phyloP scores from a whole-genome alignment of 1,140 invertebrate species.

The Microplitis mediator region DNA sequence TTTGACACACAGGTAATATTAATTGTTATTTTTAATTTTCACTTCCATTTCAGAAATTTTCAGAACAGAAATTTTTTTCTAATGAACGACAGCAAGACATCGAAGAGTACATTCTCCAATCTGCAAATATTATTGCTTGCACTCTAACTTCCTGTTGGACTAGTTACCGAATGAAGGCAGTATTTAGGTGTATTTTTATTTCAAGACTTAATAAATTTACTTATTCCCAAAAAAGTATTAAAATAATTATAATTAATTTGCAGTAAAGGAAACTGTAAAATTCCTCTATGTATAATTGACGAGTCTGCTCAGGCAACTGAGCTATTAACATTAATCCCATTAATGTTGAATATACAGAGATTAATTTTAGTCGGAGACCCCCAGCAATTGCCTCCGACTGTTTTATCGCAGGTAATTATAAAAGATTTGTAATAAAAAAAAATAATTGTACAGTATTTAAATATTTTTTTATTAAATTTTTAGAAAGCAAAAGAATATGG shows the following conservation, averaged over 20 bases:
- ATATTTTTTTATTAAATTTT: neutral
- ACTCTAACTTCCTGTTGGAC: neutral
- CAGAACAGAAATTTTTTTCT: too few species aligned
- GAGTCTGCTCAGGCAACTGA: conserved; percentile 84
- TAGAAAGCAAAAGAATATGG: conserved; percentile 64
- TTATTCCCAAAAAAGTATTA: neutral
- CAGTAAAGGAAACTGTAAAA: neutral
- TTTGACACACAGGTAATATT: neutral
- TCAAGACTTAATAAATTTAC: neutral
- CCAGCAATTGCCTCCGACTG: conserved; percentile 77
- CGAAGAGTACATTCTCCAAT: neutral
- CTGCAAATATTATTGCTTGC: neutral
- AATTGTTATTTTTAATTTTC: too few species aligned
- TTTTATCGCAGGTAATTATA: conserved; percentile 70
- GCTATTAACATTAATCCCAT: conserved; percentile 74
- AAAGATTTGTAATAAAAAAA: neutral
- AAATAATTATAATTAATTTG: neutral
- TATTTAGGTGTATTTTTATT: neutral
- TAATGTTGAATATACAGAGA: conserved; percentile 69
- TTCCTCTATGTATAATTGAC: conserved; percentile 82
- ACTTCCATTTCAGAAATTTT: too few species aligned
- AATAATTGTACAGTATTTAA: too few species aligned
- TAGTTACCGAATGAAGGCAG: neutral
- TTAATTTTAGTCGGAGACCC: conserved; percentile 85
- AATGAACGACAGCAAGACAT: neutral